Evolutionary conservation across 1,140 invertebrate genomes (phyloP).

Genomic region (Drosophila subobscura): DNA sequence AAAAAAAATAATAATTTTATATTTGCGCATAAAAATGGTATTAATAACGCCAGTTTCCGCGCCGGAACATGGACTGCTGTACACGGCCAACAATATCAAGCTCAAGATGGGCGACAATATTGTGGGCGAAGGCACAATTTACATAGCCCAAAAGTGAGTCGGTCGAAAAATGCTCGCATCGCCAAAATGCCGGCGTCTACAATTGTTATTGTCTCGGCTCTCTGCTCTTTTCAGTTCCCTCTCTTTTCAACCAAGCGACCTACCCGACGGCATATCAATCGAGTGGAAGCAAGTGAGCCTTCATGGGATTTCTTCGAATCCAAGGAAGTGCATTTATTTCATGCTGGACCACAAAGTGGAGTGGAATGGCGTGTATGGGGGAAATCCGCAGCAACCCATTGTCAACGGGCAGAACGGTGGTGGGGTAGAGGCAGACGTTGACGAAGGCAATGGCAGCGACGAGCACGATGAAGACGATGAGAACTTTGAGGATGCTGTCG

Average conservation of each 20-base stretch:
- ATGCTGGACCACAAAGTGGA: slow-evolving; percentile 77
- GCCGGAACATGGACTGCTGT: slow-evolving; percentile 71
- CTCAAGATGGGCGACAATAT: slow-evolving; percentile 73
- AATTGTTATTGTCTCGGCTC: slow-evolving; percentile 28
- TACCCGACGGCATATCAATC: slow-evolving; percentile 72
- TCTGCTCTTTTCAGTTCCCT: slow-evolving; percentile 52
- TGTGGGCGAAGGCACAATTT: slow-evolving; percentile 70
- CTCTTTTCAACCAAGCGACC: slow-evolving; percentile 67
- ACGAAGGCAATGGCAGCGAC: slow-evolving; percentile 65
- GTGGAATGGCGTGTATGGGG: slow-evolving; percentile 73
- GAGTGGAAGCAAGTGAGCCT: slow-evolving; percentile 78
- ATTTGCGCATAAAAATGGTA: slow-evolving; percentile 77
- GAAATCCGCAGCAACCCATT: slow-evolving; percentile 20
- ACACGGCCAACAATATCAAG: slow-evolving; percentile 73
- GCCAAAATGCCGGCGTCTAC: slow-evolving; percentile 31
- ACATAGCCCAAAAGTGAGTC: slow-evolving; percentile 77
- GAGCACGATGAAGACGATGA: slow-evolving; percentile 68
- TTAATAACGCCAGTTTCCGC: slow-evolving; percentile 66
- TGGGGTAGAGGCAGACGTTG: slow-evolving; percentile 40
- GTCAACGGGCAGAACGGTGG: slow-evolving; percentile 58
- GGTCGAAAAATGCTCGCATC: neutral
- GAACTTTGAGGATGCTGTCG: slow-evolving; percentile 68
- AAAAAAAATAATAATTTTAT: too few species aligned
- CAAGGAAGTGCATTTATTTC: slow-evolving; percentile 79
- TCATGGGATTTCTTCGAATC: slow-evolving; percentile 73